Evolutionary conservation across 2,888 invertebrate genomes (phyloP).

Genomic region (Octonoba sinensis): DNA sequence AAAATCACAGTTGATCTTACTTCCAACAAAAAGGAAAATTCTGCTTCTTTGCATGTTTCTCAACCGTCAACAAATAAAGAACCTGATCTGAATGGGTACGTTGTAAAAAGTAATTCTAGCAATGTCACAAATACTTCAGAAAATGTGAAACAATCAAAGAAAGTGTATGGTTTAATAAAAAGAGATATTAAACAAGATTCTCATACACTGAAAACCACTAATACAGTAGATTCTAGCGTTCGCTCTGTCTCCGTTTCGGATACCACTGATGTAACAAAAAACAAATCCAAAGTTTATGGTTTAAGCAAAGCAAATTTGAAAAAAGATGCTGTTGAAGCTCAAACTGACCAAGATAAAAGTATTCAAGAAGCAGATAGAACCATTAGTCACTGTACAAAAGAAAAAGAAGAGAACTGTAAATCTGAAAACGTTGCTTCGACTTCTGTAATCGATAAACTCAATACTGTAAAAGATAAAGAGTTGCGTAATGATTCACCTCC

Average conservation of each 20-base stretch:
- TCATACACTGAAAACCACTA: background rate
- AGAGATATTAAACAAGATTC: constrained; percentile 22
- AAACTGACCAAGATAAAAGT: too few relatives aligned
- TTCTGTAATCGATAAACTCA: background rate
- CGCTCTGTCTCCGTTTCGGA: background rate
- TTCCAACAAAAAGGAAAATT: background rate
- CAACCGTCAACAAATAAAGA: too few relatives aligned
- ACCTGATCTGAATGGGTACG: too few relatives aligned
- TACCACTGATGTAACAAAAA: background rate
- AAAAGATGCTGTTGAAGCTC: constrained; percentile 3
- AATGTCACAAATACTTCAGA: constrained; percentile 2
- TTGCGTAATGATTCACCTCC: constrained; percentile 31
- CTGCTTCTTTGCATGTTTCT: too few relatives aligned
- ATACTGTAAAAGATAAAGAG: constrained; percentile 1
- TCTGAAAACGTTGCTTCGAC: background rate
- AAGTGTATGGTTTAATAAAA: constrained; percentile 45
- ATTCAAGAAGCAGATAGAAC: too few relatives aligned
- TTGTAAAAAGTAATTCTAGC: too few relatives aligned
- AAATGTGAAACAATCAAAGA: constrained; percentile 32
- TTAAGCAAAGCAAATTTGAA: constrained; percentile 22
- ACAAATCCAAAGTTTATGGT: constrained; percentile 43
- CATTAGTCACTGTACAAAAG: too few relatives aligned
- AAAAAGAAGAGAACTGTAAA: too few relatives aligned
- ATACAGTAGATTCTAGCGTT: background rate
- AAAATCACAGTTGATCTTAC: background rate